A percentile compares a stretch with the other conserved stretches of the same genome.
phyloP scores from a whole-genome alignment of 2,888 invertebrate species.

The Agriopis aurantiaria region DNA sequence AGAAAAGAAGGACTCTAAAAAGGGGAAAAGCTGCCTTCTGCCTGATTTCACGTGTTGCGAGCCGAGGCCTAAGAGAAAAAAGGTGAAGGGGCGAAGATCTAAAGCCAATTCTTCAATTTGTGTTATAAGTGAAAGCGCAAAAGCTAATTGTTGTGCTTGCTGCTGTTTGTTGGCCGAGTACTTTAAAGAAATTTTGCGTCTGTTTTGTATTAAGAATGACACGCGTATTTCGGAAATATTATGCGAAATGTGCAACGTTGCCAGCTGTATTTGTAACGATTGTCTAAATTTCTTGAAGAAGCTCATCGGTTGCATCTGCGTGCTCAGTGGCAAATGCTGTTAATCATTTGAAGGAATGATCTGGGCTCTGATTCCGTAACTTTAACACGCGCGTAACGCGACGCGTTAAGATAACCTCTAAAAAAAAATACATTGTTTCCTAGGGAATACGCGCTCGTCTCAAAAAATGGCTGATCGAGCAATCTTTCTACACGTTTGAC shows the following conservation, averaged over 20 bases:
- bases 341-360: not conserved
- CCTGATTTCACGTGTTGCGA: not conserved
- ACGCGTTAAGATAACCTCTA: too few species aligned
- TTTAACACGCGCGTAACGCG: too few species aligned
- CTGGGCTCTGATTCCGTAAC: not conserved
- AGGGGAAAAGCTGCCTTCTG: not conserved
- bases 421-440: too few species aligned
- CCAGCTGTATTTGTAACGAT: slow-evolving; percentile 32
- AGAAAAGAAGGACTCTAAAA: not conserved
- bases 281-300: slow-evolving; percentile 22
- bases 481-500: too few species aligned
- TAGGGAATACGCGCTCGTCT: too few species aligned
- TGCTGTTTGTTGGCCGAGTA: slow-evolving; percentile 35
- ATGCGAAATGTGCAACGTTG: slow-evolving; percentile 16
- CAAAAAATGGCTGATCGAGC: too few species aligned
- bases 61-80: slow-evolving; percentile 12
- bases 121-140: slow-evolving; percentile 3
- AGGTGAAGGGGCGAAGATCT: slow-evolving; percentile 2
- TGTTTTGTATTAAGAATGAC: slow-evolving; percentile 24
- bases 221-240: slow-evolving; percentile 26
- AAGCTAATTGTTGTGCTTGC: slow-evolving; percentile 40
- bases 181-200: slow-evolving; percentile 30
- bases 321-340: not conserved
- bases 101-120: slow-evolving; percentile 14
- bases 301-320: not conserved